A percentile compares a stretch with the other conserved stretches of the same genome.
These are phyloP conservation scores for Spheniscus humboldti DNA, from an alignment of 2,797 vertebrate genomes.

Conservation along the genomic window DNA sequence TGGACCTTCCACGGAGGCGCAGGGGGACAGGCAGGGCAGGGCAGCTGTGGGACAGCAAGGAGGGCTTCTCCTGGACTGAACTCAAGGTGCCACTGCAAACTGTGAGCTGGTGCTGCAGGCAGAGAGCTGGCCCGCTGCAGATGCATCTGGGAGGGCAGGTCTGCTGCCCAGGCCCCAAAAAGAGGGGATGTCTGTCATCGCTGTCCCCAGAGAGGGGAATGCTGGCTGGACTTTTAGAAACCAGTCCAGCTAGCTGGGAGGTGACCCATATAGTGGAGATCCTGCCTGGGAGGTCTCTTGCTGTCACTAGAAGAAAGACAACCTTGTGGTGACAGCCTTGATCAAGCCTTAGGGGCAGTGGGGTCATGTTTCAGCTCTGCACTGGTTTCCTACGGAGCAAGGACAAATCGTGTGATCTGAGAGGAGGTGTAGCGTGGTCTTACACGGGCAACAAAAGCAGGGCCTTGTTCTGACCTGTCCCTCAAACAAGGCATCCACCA, in stretches of 20 bases:
- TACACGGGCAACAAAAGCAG: background rate
- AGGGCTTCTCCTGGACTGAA: background rate
- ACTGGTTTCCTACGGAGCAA: background rate
- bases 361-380: background rate
- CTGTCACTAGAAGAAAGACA: background rate
- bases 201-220: background rate
- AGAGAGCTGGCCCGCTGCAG: background rate
- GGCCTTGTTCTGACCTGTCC: background rate
- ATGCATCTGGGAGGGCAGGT: background rate
- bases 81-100: background rate
- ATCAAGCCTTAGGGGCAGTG: background rate
- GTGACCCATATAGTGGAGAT: background rate
- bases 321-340: background rate
- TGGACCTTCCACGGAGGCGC: background rate
- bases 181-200: background rate
- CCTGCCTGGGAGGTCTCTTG: background rate
- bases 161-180: background rate
- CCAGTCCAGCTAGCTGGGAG: background rate
- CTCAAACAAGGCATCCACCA: background rate
- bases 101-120: background rate
- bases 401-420: background rate
- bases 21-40: background rate
- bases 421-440: background rate
- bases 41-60: rapidly evolving
- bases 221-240: background rate